Percentiles rank a stretch among this genome's conserved stretches.
Conservation (phyloP, 2,888 invertebrate species). For the Callosobruchus maculatus region DNA sequence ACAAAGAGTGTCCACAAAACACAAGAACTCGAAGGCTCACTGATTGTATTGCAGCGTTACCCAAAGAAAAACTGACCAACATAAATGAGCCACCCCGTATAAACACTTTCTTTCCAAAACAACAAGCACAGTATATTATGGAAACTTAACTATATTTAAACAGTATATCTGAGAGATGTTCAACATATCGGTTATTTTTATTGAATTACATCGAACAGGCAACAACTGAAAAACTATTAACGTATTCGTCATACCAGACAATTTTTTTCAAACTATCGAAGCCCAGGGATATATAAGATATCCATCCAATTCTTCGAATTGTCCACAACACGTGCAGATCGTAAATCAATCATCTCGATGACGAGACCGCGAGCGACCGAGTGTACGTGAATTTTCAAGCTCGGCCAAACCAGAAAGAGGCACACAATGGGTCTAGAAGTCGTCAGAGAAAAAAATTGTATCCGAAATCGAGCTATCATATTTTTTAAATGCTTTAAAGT, state of each 20-base stretch:
- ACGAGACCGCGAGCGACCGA: background rate
- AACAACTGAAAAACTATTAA: too few relatives aligned
- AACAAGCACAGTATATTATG: too few relatives aligned
- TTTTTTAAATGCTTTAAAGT: background rate
- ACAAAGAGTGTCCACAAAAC: too few relatives aligned
- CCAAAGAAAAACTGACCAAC: too few relatives aligned
- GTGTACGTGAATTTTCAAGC: background rate
- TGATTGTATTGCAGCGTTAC: too few relatives aligned
- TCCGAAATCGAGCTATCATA: background rate
- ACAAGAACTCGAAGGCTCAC: too few relatives aligned
- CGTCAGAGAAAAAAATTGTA: background rate
- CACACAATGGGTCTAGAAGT: background rate
- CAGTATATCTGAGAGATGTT: background rate
- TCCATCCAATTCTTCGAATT: background rate
- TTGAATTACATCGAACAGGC: background rate
- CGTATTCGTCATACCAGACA: background rate
- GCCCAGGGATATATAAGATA: background rate
- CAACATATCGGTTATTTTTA: background rate
- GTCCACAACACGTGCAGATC: background rate
- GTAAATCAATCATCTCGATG: background rate
- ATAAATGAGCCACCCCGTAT: too few relatives aligned
- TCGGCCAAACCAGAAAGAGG: background rate
- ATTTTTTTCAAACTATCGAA: background rate
- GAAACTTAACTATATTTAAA: too few relatives aligned
- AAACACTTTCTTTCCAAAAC: too few relatives aligned